These are phyloP conservation scores for Prunella strophiata DNA, from an alignment of 2,797 vertebrate species.

Conservation along the genomic window DNA sequence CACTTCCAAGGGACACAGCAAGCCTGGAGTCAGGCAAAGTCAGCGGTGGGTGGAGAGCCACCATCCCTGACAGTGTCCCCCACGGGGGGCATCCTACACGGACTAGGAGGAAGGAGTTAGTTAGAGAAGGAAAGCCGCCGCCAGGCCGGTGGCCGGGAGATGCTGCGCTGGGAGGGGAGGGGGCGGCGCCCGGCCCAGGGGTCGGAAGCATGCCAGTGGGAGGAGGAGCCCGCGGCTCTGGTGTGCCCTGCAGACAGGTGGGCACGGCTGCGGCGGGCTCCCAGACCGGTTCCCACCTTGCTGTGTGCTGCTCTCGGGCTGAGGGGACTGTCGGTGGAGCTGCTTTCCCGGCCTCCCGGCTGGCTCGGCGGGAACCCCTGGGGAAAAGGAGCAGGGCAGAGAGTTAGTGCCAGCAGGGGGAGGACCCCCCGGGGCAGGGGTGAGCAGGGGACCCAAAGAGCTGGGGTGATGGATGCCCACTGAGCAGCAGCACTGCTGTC, in stretches of 20 bases:
- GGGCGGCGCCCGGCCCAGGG: not conserved
- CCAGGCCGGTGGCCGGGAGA: conserved; percentile 26
- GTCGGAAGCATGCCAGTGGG: conserved; percentile 42
- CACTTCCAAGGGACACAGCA: not conserved
- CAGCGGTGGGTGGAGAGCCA: not conserved
- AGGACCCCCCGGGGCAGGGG: not conserved
- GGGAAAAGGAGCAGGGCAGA: conserved; percentile 79
- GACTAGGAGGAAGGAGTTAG: conserved; percentile 53
- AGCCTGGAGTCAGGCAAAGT: not conserved
- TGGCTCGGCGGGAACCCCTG: conserved; percentile 81
- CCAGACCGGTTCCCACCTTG: conserved; percentile 89
- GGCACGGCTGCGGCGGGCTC: conserved; percentile 65
- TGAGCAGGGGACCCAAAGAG: not conserved
- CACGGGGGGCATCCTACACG: rapidly evolving
- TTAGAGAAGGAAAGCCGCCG: conserved; percentile 27
- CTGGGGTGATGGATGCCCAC: not conserved
- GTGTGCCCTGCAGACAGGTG: not conserved
- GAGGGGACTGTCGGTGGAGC: conserved; percentile 86
- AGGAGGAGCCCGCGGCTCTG: conserved; percentile 16
- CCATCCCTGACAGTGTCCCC: conserved; percentile 36
- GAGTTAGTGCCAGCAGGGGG: conserved; percentile 26
- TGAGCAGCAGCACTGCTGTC: not conserved
- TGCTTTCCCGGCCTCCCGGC: conserved; percentile 91
- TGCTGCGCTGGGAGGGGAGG: not conserved
- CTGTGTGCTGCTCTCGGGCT: conserved; percentile 87